phyloP scores from a whole-genome alignment of 2,113 vertebrate genomes.

The Oreochromis tanganicae region DNA sequence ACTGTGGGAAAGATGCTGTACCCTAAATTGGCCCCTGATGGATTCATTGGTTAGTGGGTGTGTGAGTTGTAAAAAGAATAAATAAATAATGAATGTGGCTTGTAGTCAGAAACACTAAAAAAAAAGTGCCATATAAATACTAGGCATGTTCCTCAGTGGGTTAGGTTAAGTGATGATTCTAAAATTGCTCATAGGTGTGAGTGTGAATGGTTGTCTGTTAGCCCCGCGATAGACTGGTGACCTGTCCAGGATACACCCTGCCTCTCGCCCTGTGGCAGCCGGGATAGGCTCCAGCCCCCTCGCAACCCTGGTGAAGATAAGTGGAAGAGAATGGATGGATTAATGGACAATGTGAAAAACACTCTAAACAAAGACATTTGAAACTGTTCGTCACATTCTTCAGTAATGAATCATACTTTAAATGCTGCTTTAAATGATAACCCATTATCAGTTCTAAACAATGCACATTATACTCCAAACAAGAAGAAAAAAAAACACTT shows the following conservation, averaged over 20 bases:
- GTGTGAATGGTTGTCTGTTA: not conserved
- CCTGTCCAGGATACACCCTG: not conserved
- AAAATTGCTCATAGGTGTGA: too few species aligned
- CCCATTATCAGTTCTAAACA: not conserved
- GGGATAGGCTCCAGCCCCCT: not conserved
- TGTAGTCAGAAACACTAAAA: not conserved
- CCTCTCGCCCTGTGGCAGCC: not conserved
- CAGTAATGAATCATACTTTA: not conserved
- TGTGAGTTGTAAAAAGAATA: not conserved
- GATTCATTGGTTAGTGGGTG: not conserved
- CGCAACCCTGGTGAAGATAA: not conserved
- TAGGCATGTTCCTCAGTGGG: not conserved
- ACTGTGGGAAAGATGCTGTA: not conserved
- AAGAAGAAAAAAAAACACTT: not conserved
- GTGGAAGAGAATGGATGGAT: not conserved
- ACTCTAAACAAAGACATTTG: not conserved
- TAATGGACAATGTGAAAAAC: not conserved
- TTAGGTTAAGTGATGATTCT: too few species aligned
- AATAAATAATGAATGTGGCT: not conserved
- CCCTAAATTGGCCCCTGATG: not conserved
- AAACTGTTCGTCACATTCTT: not conserved
- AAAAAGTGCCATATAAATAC: not conserved
- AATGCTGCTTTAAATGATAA: not conserved
- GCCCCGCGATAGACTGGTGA: not conserved
- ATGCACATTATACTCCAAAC: not conserved